Percentiles rank a stretch among this genome's conserved stretches.
Conservation (phyloP, 2,113 vertebrate genomes). For the Pongo abelii region DNA sequence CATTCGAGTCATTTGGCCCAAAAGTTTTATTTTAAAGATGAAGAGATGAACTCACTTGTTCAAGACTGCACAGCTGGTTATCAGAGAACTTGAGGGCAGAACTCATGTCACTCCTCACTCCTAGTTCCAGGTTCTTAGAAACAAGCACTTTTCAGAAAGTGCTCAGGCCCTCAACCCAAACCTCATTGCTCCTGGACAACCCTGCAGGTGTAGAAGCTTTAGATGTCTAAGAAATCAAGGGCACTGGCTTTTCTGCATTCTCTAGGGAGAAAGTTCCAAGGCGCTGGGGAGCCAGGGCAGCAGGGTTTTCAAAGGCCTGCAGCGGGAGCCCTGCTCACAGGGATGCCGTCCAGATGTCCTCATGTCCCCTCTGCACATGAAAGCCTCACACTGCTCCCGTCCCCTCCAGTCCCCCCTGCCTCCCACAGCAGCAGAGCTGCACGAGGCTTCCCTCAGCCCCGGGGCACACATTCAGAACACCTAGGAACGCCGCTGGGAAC, state of each 20-base stretch:
- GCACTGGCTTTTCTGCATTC: neutral
- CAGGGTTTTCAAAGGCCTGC: slow-evolving; percentile 48
- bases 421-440: neutral
- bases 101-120: accelerated
- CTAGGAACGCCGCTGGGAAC: neutral
- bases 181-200: neutral
- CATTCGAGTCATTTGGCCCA: neutral
- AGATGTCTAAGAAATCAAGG: neutral
- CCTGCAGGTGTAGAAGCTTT: neutral
- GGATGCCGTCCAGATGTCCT: slow-evolving; percentile 76
- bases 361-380: slow-evolving; percentile 68
- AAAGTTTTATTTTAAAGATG: slow-evolving; percentile 42
- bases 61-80: neutral
- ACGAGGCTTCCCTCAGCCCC: neutral
- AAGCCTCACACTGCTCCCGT: neutral
- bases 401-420: neutral
- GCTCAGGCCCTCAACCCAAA: neutral
- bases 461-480: neutral
- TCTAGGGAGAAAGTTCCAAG: slow-evolving; percentile 12
- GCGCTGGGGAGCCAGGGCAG: neutral
- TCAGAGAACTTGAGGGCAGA: neutral
- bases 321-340: neutral
- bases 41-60: neutral
- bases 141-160: neutral
- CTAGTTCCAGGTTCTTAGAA: neutral